Percentiles rank a stretch among this genome's conserved stretches.
Evolutionary conservation across 2,888 invertebrate genomes (phyloP).

Genomic region (Sialis lutaria): DNA sequence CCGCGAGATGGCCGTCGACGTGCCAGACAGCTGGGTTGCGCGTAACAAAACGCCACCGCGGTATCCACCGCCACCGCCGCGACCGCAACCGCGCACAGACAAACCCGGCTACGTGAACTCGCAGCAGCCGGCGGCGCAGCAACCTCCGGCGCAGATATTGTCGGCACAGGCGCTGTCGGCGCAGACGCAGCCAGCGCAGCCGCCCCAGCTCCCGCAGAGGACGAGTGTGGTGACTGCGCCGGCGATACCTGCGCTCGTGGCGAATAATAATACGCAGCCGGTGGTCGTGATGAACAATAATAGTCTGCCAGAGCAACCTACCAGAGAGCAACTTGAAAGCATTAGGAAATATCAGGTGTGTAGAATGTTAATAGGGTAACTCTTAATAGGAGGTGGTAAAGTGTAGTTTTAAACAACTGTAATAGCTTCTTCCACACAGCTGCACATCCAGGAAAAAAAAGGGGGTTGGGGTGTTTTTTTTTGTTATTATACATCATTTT

Average conservation of each 20-base stretch:
- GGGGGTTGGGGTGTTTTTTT: too few species aligned
- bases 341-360: conserved; percentile 81
- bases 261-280: conserved; percentile 21
- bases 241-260: conserved; percentile 9
- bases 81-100: conserved; percentile 45
- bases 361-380: background rate
- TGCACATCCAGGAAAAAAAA: too few species aligned
- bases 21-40: conserved; percentile 86
- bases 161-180: background rate
- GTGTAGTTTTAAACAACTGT: too few species aligned
- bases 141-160: background rate
- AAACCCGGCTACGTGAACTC: conserved; percentile 39
- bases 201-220: conserved; percentile 8
- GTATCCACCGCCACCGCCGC: conserved; percentile 63
- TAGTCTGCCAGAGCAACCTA: conserved; percentile 30
- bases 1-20: conserved; percentile 98
- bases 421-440: too few species aligned
- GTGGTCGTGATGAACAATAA: conserved; percentile 1
- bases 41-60: conserved; percentile 81
- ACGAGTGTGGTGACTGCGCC: conserved; percentile 5
- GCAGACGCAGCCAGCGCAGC: conserved; percentile 8
- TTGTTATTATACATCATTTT: too few species aligned
- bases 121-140: conserved; percentile 10
- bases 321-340: conserved; percentile 77
- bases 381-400: too few species aligned